A percentile compares a stretch with the other conserved stretches of the same genome.
Evolutionary conservation across 2,797 vertebrate genomes (phyloP).

Genomic region (Merluccius polli): DNA sequence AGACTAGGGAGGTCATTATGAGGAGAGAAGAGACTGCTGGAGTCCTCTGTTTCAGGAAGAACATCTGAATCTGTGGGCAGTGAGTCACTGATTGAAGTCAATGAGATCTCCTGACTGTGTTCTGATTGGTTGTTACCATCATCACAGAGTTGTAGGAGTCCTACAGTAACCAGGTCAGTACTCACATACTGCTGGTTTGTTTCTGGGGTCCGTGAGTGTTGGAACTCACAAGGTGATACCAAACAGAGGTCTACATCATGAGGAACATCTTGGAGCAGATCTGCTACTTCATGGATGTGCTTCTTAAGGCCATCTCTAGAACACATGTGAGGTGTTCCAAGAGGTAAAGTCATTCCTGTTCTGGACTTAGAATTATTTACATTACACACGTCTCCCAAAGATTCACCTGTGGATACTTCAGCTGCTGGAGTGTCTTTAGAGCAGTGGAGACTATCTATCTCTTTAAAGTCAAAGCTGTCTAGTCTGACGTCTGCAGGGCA

Average conservation of each 20-base stretch:
- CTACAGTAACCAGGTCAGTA: slow-evolving; percentile 35
- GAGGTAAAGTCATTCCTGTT: slow-evolving; percentile 57
- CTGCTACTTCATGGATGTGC: slow-evolving; percentile 43
- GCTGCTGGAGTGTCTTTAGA: not conserved
- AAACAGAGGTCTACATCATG: slow-evolving; percentile 92
- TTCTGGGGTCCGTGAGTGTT: slow-evolving; percentile 76
- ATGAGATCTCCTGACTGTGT: slow-evolving; percentile 73
- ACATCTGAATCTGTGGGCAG: slow-evolving; percentile 80
- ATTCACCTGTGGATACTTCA: slow-evolving; percentile 16
- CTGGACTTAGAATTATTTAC: slow-evolving; percentile 56
- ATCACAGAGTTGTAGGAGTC: slow-evolving; percentile 60
- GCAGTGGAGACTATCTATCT: slow-evolving; percentile 10
- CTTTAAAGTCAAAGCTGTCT: slow-evolving; percentile 56
- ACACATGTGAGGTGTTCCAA: slow-evolving; percentile 57
- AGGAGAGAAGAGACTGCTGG: slow-evolving; percentile 47
- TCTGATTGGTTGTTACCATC: slow-evolving; percentile 18
- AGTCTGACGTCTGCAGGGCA: slow-evolving; percentile 55
- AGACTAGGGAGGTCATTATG: slow-evolving; percentile 42
- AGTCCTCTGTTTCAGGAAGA: slow-evolving; percentile 71
- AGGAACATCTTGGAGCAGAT: slow-evolving; percentile 56
- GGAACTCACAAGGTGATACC: slow-evolving; percentile 91
- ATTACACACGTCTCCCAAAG: slow-evolving; percentile 35
- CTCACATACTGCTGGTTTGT: slow-evolving; percentile 54
- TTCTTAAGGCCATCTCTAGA: slow-evolving; percentile 50
- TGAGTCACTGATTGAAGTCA: slow-evolving; percentile 80